Evolutionary conservation across 2,797 vertebrate species (phyloP), one percentile per base, ranked within the genome.

Genomic region (Amblyopsis hoosieri): DNA sequence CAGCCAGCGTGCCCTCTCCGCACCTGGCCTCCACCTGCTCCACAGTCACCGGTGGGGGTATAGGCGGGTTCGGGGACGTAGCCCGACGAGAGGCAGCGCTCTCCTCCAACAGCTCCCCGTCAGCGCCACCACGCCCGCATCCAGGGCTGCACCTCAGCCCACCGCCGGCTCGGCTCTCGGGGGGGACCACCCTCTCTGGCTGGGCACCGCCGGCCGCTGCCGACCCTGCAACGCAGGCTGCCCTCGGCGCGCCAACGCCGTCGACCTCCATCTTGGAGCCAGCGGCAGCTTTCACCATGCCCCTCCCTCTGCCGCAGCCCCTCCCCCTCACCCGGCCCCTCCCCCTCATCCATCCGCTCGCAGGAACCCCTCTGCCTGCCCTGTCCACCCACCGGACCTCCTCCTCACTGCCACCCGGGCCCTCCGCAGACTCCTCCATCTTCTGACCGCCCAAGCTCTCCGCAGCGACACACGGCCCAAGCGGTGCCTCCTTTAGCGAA

Each of bases 81-180:
- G 8, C 4, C 37, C 7, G 8, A 42, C 37, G 9, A 10, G 57
- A 45, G 4, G 65, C 56, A 6, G 37, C 42, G 17, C 69, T 66
- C 53, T 66, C 62, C 23, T 47, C 8, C 0, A 57, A 73, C 57
- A 69, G 49, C 15, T 66, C 45, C 45, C 65, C 31, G 37, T 75
- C 64, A 45, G 19, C 52, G n/a, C 66, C 42, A 29, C 58, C 72
- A 5, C 60, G 72, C 1, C 4, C 17, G 23, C 12, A 12, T 79
- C 87, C 90, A 89, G 69, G 10, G 54, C n/a, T 1, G 66, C 54
- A 59, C 23, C 13, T 2, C 66, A 64, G 54, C 63, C 33, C n/a
- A 2, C 65, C 65, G 1, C n/a, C 65, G 64, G 64, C 15, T 57
- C 23, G 47, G 49, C 71, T 37, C 45, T 74, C 67, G 60, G 52